Evolutionary conservation across 2,888 invertebrate genomes (phyloP), one percentile per base, ranked within the genome.

Genomic region (Dicyrtomina minuta): DNA sequence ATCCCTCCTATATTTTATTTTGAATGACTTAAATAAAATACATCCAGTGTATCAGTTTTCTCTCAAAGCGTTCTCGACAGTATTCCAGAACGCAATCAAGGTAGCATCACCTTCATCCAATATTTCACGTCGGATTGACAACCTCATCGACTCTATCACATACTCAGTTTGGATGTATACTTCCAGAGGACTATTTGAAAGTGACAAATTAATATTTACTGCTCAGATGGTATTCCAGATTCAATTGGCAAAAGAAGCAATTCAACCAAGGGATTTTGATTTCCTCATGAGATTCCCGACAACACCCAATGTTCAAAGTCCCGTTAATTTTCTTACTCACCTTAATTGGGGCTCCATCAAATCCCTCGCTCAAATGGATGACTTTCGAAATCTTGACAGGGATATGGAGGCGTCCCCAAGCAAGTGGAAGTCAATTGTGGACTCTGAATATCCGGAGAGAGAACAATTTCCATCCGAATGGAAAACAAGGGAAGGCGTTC

Each of bases 41-140:
- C 95, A 96, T 83, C 95, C 94, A 0, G 96, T 97, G 79, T 97
- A 97, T 82, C 96, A 96, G 82, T 97, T 97, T 83, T 96, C 96
- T 15, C 84, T 97, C 72, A 96, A 97, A 87, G 93, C 90, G 61
- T 78, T 78, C 53, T 74, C 75, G 15, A 74, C 74, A 0, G 78
- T 78, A 6, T 78, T 78, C 56, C 75, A 75, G 85, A 96, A 95
- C 81, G 96, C 96, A 17, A 96, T 97, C 80, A 90, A 91, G 55
- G 89, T 88, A 80, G 93, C 96, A 0, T 90, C 91, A 75, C 88
- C 90, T 0, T 88, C 91, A 0, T 89, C 90, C 17, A 90, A 89
- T 75, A 91, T 96, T 0, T 85, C 87, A 33, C 84, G 85, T 70
- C 85, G 96, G 78, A 94, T 97, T 20, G 85, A 86, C 75, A 94